A percentile compares a stretch with the other conserved stretches of the same genome.
phyloP scores from a whole-genome alignment of 1,140 invertebrate genomes.

The Drosophila rhopaloa region DNA sequence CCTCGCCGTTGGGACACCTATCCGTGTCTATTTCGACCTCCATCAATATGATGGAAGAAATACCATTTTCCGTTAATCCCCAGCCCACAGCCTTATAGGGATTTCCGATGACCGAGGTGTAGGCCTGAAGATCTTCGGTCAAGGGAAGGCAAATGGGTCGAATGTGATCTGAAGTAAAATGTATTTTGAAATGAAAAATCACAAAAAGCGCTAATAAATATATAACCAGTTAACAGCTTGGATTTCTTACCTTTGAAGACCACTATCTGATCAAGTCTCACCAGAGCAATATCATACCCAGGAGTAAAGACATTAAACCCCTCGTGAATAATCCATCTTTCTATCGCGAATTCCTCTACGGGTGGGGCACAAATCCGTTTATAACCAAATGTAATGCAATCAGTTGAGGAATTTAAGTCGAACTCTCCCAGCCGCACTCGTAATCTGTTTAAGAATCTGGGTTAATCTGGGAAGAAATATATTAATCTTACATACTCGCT shows the following conservation, averaged over 20 bases:
- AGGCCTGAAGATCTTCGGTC: background rate
- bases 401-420: background rate
- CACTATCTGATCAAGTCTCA: background rate
- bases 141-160: conserved; percentile 5
- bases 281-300: background rate
- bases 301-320: background rate
- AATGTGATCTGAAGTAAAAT: background rate
- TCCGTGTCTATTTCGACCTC: background rate
- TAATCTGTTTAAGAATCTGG: too few relatives aligned
- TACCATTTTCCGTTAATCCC: background rate
- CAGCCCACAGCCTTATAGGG: background rate
- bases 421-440: background rate
- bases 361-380: background rate
- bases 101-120: background rate
- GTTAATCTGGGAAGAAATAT: background rate
- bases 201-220: too few relatives aligned
- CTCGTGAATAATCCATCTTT: background rate
- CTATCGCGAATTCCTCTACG: conserved; percentile 1
- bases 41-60: background rate
- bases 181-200: too few relatives aligned
- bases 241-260: background rate
- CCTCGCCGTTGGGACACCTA: background rate
- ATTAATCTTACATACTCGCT: background rate
- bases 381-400: background rate
- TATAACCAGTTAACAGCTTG: too few relatives aligned